Percentiles rank a stretch among this genome's conserved stretches.
These are phyloP conservation scores for Micrasema minimum DNA, from an alignment of 1,140 invertebrate genomes.

Conservation along the genomic window DNA sequence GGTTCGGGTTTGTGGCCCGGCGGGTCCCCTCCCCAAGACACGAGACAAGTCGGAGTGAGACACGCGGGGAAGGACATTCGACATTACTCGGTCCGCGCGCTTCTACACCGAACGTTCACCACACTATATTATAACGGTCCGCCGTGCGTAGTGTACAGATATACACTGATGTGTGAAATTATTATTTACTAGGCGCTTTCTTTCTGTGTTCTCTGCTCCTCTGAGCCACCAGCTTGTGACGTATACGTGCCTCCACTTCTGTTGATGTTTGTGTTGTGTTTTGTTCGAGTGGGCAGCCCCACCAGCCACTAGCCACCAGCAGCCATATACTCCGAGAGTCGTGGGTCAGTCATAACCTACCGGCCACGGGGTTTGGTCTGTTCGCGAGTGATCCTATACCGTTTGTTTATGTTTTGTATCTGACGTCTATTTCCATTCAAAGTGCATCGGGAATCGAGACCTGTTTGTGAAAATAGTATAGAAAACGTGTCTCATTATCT, in stretches of 20 bases:
- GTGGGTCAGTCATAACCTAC: conserved; percentile 12
- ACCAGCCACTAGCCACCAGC: not conserved
- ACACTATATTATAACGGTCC: not conserved
- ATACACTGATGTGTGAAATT: conserved; percentile 17
- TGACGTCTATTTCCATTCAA: conserved; percentile 16
- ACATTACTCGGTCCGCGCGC: conserved; percentile 24
- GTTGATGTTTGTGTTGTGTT: conserved; percentile 19
- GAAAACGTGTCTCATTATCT: conserved; percentile 1
- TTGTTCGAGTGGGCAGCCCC: not conserved
- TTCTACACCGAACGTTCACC: conserved; percentile 23
- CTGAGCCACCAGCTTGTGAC: not conserved
- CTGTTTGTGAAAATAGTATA: conserved; percentile 16
- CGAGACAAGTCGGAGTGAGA: not conserved
- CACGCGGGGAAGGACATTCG: conserved; percentile 19
- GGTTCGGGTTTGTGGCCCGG: conserved; percentile 10
- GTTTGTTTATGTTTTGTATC: not conserved
- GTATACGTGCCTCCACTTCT: not conserved
- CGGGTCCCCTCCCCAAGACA: conserved; percentile 7
- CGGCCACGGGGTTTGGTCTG: conserved; percentile 4
- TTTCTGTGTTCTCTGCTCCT: not conserved
- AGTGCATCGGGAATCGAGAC: not conserved
- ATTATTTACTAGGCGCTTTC: conserved; percentile 32
- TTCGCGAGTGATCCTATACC: conserved; percentile 1
- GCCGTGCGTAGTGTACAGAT: no score
- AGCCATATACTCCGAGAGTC: not conserved